These are phyloP conservation scores for Oreochromis mossambicus DNA, from an alignment of 2,797 vertebrate genomes.

Conservation along the genomic window DNA sequence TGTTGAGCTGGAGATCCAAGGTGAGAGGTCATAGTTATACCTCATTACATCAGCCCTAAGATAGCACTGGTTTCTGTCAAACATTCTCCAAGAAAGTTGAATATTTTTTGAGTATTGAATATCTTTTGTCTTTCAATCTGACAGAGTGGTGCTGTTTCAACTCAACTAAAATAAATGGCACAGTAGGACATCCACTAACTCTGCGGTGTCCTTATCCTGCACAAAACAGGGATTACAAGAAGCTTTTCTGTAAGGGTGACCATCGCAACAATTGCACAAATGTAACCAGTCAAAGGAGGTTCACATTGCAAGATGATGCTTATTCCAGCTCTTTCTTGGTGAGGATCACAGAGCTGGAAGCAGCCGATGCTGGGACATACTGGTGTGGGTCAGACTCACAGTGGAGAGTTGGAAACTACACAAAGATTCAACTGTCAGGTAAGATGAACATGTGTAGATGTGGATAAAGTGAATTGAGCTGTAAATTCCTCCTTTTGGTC, in stretches of 20 bases:
- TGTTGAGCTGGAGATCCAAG: conserved; percentile 5
- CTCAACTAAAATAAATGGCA: not conserved
- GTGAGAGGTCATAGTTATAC: conserved; percentile 7
- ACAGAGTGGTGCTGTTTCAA: not conserved
- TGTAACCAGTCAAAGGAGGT: not conserved
- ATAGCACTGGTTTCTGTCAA: not conserved
- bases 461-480: not conserved
- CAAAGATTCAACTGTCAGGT: conserved; percentile 17
- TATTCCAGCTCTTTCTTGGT: conserved; percentile 28
- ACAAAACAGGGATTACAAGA: not conserved
- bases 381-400: conserved; percentile 32
- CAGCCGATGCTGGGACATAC: conserved; percentile 46
- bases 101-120: not conserved
- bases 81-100: not conserved
- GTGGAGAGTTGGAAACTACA: not conserved
- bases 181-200: not conserved
- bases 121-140: not conserved
- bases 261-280: not conserved
- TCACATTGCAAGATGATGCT: conserved; percentile 11
- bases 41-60: not conserved
- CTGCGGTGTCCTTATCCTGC: conserved; percentile 28
- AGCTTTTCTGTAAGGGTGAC: conserved; percentile 45
- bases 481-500: not conserved
- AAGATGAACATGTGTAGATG: not conserved
- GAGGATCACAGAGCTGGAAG: conserved; percentile 13